Evolutionary conservation across 2,888 invertebrate genomes (phyloP), one percentile per base, ranked within the genome.

Genomic region (Eupithecia centaureata): DNA sequence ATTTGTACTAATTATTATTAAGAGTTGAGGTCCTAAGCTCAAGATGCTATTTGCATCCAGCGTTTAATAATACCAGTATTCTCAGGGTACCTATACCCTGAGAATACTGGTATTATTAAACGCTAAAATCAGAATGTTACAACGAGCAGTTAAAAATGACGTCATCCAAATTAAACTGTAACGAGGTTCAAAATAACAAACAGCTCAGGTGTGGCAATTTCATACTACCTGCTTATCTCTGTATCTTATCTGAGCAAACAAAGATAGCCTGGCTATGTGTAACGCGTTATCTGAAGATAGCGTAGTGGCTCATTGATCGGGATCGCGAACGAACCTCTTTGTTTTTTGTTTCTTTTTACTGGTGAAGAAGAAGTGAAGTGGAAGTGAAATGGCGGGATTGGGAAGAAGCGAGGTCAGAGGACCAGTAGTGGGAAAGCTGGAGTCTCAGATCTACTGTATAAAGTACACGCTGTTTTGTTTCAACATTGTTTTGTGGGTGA

Each of bases 401-500:
- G 95, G 94, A 33, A 92, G 88, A 78, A 92, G 91, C 8, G 84
- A 86, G 69, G 94, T 94, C 57, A 87, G 91, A 70, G 94, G 94
- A 65, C 88, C 91, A 67, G 93, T 91, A 3, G 91, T 93, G 32
- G 93, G 94, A 60, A 95, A 95, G 82, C 90, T 97, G 80, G 96
- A 96, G 84, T 95, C 95, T 75, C 95, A 96, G 83, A 97, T 97
- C 79, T 95, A 95, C 73, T 95, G 96, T 82, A 94, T 97, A 73
- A 97, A 97, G 88, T 97, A 97, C 88, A 96, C 96, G 58, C 90
- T 97, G 73, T 96, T 97, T 80, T 97, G 96, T 82, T 95, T 96
- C 87, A 97, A 97, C 85, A 95, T 96, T 62, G 94, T 97, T 62
- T 89, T 96, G 79, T 96, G 96, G 96, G 97, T 97, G 86, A 95